Evolutionary conservation across 2,113 vertebrate genomes (phyloP).

Genomic region (Apus apus): DNA sequence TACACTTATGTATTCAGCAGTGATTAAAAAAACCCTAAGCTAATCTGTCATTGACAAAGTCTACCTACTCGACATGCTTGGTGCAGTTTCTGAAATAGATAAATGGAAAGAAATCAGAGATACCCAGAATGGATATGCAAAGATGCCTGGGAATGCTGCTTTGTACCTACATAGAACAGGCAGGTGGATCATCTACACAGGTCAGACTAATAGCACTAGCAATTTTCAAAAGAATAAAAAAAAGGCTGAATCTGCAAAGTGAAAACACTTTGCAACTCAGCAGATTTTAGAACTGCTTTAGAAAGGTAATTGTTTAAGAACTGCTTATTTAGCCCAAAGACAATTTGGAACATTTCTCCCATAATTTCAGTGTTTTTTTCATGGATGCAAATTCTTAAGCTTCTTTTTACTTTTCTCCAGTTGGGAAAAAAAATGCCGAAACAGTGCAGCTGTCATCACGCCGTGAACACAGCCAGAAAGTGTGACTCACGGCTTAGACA

Average conservation of each 20-base stretch:
- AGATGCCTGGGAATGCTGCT: neutral
- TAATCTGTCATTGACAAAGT: neutral
- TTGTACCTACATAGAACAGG: neutral
- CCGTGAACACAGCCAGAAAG: conserved; percentile 22
- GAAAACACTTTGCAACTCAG: conserved; percentile 4
- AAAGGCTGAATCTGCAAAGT: neutral
- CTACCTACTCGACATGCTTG: neutral
- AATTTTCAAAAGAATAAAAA: neutral
- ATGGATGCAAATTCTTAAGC: neutral
- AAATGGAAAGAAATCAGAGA: neutral
- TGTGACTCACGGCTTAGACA: conserved; percentile 31
- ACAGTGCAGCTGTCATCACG: conserved; percentile 45
- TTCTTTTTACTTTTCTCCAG: conserved; percentile 17
- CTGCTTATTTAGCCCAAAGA: neutral
- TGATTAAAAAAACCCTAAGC: neutral
- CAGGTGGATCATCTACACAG: neutral
- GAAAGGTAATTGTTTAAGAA: conserved; percentile 37
- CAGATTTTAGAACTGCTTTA: conserved; percentile 2
- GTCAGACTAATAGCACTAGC: neutral
- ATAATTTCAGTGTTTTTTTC: conserved; percentile 1
- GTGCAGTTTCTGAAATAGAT: conserved; percentile 20
- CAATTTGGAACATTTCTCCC: neutral
- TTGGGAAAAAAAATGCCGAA: neutral
- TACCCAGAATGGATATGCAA: neutral
- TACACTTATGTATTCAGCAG: conserved; percentile 24